These are phyloP conservation scores for Acyrthosiphon pisum DNA, from an alignment of 1,140 invertebrate species.

Conservation along the genomic window DNA sequence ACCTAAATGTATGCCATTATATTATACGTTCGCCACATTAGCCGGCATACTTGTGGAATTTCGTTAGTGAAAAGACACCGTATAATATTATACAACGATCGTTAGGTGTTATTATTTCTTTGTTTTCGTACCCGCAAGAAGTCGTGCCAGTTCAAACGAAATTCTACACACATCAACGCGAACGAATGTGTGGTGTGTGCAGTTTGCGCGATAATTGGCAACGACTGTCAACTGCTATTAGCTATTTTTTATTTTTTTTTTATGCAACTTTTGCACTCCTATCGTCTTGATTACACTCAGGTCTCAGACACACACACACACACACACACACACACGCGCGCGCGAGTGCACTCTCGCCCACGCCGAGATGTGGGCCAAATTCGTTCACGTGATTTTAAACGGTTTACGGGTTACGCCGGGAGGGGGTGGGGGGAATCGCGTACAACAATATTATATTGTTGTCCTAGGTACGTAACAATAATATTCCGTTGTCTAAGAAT, in stretches of 20 bases:
- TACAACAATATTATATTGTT: not conserved
- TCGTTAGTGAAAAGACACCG: not conserved
- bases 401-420: not conserved
- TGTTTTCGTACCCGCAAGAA: not conserved
- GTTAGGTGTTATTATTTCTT: constrained; percentile 5
- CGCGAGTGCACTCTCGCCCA: too few species aligned
- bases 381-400: not conserved
- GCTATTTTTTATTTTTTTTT: not conserved
- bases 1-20: not conserved
- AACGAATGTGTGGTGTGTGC: not conserved
- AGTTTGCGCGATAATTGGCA: constrained; percentile 12
- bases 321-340: not conserved
- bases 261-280: constrained; percentile 6
- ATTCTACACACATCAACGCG: not conserved
- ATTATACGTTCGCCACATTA: not conserved
- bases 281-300: constrained; percentile 14
- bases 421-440: not conserved
- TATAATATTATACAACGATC: not conserved
- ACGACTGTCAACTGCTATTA: not conserved
- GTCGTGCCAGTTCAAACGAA: not conserved
- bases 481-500: not conserved
- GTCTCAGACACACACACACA: not conserved
- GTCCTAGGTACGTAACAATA: not conserved
- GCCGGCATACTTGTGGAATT: not conserved
- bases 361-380: not conserved